These are phyloP conservation scores for Pollachius pollachius DNA, from an alignment of 2,113 vertebrate genomes.

Conservation along the genomic window DNA sequence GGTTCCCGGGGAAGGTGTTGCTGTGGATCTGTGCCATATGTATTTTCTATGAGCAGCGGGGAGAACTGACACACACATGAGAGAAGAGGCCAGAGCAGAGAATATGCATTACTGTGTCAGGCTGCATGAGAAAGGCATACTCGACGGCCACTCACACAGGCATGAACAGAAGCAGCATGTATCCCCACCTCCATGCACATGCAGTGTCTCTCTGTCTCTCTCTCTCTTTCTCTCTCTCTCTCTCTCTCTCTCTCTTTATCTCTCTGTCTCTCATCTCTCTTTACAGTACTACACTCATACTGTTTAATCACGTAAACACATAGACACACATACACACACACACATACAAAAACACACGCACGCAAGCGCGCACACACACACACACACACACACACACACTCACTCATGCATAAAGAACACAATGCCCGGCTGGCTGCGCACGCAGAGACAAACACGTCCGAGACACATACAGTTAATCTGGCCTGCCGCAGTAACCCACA, in stretches of 20 bases:
- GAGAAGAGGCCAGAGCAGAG: not conserved
- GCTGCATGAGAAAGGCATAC: not conserved
- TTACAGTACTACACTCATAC: too few species aligned
- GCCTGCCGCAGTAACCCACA: conserved; percentile 69
- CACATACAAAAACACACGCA: conserved; percentile 4
- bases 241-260: too few species aligned
- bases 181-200: not conserved
- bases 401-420: not conserved
- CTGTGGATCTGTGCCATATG: not conserved
- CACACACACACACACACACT: not conserved
- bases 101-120: not conserved
- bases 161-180: not conserved
- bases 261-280: too few species aligned
- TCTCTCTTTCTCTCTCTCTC: too few species aligned
- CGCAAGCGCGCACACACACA: conserved; percentile 8
- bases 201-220: too few species aligned
- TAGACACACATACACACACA: conserved; percentile 10
- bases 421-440: conserved; percentile 29
- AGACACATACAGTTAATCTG: conserved; percentile 71
- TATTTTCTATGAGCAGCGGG: not conserved
- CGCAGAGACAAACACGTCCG: conserved; percentile 55
- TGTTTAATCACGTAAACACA: conserved; percentile 5
- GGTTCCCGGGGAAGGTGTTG: not conserved
- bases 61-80: not conserved
- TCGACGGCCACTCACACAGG: not conserved